A percentile compares a stretch with the other conserved stretches of the same genome.
phyloP scores from a whole-genome alignment of 2,888 invertebrate species.

The Psylliodes chrysocephalus region DNA sequence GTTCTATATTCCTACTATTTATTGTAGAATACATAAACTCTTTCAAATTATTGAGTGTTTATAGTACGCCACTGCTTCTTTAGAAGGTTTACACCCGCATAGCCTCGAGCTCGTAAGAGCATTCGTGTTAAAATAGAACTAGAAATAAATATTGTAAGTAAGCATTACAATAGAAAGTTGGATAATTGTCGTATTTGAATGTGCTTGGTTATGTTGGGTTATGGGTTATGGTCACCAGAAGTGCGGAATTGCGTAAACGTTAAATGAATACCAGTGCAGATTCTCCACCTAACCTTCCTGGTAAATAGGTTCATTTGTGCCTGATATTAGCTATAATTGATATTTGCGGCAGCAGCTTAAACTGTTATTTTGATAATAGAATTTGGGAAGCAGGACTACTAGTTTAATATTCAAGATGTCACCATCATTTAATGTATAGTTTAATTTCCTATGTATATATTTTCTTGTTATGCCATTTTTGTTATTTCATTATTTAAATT shows the following conservation, averaged over 20 bases:
- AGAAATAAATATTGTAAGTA: conserved; percentile 31
- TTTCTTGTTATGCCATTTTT: too few relatives aligned
- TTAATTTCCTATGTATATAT: too few relatives aligned
- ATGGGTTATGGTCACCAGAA: conserved; percentile 23
- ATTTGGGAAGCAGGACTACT: too few relatives aligned
- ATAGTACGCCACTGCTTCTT: conserved; percentile 3
- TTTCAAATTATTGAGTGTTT: background rate
- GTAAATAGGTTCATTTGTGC: too few relatives aligned
- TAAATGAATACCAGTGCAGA: conserved; percentile 10
- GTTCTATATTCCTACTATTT: too few relatives aligned
- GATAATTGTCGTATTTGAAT: conserved; percentile 24
- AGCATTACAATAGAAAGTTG: conserved; percentile 32
- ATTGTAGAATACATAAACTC: too few relatives aligned
- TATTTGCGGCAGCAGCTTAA: too few relatives aligned
- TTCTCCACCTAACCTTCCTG: background rate
- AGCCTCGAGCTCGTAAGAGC: conserved; percentile 20
- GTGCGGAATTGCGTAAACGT: conserved; percentile 19
- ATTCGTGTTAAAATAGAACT: conserved; percentile 18
- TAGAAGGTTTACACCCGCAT: conserved; percentile 28
- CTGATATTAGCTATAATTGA: background rate
- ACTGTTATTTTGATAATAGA: too few relatives aligned
- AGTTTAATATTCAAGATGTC: too few relatives aligned
- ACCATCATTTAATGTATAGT: too few relatives aligned
- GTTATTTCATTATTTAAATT: too few relatives aligned
- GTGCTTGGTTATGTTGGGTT: conserved; percentile 8